A percentile compares a stretch with the other conserved stretches of the same genome.
phyloP scores from a whole-genome alignment of 2,888 invertebrate genomes.

The Eupithecia centaureata region DNA sequence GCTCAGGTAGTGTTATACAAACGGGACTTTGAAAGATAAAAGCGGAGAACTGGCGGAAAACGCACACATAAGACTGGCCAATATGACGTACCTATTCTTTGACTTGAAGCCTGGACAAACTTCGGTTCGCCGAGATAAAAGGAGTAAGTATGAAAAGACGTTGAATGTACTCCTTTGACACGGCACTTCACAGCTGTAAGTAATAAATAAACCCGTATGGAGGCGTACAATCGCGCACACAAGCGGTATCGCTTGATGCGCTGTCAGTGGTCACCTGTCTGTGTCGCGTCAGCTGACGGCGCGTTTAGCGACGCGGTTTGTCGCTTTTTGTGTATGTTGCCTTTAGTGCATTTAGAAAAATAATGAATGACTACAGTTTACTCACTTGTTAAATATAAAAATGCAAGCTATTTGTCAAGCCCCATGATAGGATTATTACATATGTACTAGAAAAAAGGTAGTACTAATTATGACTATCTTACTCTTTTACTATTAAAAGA shows the following conservation, averaged over 20 bases:
- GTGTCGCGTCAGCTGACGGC: conserved; percentile 29
- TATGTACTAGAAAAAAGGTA: background rate
- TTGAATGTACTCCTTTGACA: background rate
- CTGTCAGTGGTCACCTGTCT: conserved; percentile 36
- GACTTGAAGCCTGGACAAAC: background rate
- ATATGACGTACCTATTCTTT: background rate
- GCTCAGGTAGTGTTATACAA: background rate
- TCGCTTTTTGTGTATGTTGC: background rate
- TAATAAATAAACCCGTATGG: conserved; percentile 17
- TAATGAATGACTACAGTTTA: background rate
- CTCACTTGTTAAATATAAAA: background rate
- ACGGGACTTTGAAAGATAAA: too few relatives aligned
- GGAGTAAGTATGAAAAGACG: background rate
- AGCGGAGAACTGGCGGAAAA: background rate
- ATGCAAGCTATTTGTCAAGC: background rate
- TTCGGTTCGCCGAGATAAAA: background rate
- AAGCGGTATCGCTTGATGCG: conserved; percentile 36
- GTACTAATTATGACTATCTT: background rate
- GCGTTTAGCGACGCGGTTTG: conserved; percentile 16
- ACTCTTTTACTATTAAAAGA: background rate
- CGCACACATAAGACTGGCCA: background rate
- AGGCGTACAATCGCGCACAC: conserved; percentile 30
- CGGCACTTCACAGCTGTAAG: background rate
- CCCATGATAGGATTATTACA: background rate
- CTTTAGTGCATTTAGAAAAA: background rate